These are phyloP conservation scores for Pseudochromis fuscus DNA, from an alignment of 2,797 vertebrate genomes.

Conservation along the genomic window DNA sequence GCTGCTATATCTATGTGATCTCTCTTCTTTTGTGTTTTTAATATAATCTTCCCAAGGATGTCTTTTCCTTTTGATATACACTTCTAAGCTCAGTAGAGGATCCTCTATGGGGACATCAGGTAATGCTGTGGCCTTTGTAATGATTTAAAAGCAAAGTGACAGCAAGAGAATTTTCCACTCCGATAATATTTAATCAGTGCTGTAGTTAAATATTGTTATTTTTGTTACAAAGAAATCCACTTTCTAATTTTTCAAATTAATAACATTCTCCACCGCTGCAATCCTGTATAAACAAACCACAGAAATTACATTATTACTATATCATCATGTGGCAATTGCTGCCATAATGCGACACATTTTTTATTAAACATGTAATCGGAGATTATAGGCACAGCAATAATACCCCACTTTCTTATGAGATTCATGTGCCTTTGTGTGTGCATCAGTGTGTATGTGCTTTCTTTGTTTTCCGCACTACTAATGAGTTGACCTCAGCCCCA, in stretches of 20 bases:
- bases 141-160: conserved; percentile 49
- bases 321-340: conserved; percentile 42
- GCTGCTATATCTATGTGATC: conserved; percentile 67
- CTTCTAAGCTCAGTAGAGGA: conserved; percentile 55
- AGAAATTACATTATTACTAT: conserved; percentile 38
- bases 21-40: conserved; percentile 66
- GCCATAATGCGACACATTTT: conserved; percentile 61
- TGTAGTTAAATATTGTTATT: conserved; percentile 40
- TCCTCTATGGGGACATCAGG: conserved; percentile 52
- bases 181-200: conserved; percentile 15
- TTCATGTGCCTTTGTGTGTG: conserved; percentile 17
- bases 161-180: conserved; percentile 14
- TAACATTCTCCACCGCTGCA: conserved; percentile 34
- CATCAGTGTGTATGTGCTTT: conserved; percentile 11
- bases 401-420: conserved; percentile 52
- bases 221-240: conserved; percentile 32
- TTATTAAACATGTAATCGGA: conserved; percentile 71
- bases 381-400: conserved; percentile 56
- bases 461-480: conserved; percentile 70
- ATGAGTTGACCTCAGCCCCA: conserved; percentile 68
- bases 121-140: conserved; percentile 49
- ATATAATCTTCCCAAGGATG: conserved; percentile 61
- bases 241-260: conserved; percentile 48
- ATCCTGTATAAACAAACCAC: conserved; percentile 35
- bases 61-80: conserved; percentile 60